Conservation (phyloP, 2,113 vertebrate species). For the Lota lota region DNA sequence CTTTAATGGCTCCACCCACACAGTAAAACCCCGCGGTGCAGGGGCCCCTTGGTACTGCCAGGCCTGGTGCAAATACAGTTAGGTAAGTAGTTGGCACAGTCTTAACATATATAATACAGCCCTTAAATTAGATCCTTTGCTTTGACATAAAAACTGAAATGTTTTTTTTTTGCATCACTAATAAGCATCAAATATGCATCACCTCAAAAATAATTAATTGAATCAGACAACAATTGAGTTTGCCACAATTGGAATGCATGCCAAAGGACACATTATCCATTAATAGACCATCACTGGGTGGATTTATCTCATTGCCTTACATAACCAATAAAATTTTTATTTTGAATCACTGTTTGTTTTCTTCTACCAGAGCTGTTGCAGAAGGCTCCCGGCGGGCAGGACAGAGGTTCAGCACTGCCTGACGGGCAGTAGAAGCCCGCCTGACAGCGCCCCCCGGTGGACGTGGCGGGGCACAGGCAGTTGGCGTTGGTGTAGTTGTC, state of each 20-base stretch:
- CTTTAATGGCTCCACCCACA: constrained; percentile 67
- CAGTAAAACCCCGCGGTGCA: constrained; percentile 87
- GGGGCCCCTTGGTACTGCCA: constrained; percentile 78
- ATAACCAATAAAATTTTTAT: too few species aligned
- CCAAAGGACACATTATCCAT: too few species aligned
- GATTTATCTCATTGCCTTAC: too few species aligned
- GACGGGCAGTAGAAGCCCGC: constrained; percentile 83
- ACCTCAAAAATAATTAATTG: too few species aligned
- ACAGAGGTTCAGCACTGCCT: constrained; percentile 81
- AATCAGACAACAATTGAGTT: too few species aligned
- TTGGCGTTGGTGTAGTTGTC: constrained; percentile 93
- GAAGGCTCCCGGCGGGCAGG: constrained; percentile 80
- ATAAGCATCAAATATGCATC: too few species aligned
- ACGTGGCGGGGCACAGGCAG: constrained; percentile 90
- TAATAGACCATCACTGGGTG: too few species aligned
- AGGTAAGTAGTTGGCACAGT: neutral
- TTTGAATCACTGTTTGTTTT: constrained; percentile 3
- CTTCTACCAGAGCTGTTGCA: constrained; percentile 82
- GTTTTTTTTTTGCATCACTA: neutral
- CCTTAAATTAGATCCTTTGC: neutral
- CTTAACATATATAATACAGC: neutral
- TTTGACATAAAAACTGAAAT: neutral
- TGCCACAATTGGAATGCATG: too few species aligned
- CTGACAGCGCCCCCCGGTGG: constrained; percentile 85
- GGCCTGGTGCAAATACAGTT: constrained; percentile 70